phyloP scores from a whole-genome alignment of 2,888 invertebrate species.

The Mellilla xanthometata region DNA sequence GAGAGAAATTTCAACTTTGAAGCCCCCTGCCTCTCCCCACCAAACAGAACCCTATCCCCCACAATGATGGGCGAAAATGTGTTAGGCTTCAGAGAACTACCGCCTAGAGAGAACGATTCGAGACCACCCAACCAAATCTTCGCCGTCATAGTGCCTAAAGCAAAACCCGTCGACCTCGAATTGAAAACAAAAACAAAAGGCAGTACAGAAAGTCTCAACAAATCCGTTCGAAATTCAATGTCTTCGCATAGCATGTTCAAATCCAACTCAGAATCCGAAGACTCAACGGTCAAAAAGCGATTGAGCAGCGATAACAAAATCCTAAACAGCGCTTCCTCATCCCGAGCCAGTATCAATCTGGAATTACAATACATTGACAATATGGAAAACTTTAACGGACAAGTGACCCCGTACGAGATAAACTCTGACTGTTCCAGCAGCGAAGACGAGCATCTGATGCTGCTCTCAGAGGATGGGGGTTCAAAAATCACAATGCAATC shows the following conservation, averaged over 20 bases:
- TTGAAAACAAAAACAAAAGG: slow-evolving; percentile 49
- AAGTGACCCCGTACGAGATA: slow-evolving; percentile 56
- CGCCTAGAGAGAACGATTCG: slow-evolving; percentile 48
- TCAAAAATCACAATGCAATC: slow-evolving; percentile 76
- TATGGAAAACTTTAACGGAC: slow-evolving; percentile 53
- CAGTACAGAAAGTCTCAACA: slow-evolving; percentile 64
- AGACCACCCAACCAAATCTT: slow-evolving; percentile 63
- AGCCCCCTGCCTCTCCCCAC: slow-evolving; percentile 71
- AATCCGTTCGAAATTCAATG: slow-evolving; percentile 57
- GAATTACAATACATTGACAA: slow-evolving; percentile 69
- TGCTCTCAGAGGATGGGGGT: slow-evolving; percentile 72
- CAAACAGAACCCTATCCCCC: slow-evolving; percentile 71
- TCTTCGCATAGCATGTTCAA: slow-evolving; percentile 67
- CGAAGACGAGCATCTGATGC: slow-evolving; percentile 75
- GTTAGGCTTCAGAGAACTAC: slow-evolving; percentile 61
- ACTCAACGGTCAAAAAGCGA: slow-evolving; percentile 70
- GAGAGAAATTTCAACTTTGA: slow-evolving; percentile 62
- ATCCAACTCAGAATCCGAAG: slow-evolving; percentile 69
- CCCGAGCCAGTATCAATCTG: slow-evolving; percentile 66
- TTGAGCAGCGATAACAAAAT: slow-evolving; percentile 75
- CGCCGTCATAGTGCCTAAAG: slow-evolving; percentile 76
- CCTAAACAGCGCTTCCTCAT: slow-evolving; percentile 59
- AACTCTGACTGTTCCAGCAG: slow-evolving; percentile 74
- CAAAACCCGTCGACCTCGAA: slow-evolving; percentile 51
- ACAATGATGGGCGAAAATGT: slow-evolving; percentile 73